phyloP scores from a whole-genome alignment of 1,140 invertebrate species.

The Drosophila orosa region DNA sequence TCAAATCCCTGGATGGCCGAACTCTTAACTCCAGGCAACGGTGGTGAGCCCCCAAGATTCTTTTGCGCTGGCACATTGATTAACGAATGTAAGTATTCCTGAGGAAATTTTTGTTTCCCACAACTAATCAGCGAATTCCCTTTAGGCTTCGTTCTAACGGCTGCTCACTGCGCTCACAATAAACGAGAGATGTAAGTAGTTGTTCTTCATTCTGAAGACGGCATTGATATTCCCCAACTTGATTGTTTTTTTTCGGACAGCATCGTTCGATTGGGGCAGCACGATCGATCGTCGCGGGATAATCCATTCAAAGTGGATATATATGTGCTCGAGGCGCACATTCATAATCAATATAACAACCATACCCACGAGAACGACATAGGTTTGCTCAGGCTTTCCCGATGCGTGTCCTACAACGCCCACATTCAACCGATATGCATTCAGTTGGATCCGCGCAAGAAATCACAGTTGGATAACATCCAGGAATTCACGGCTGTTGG shows the following conservation, averaged over 20 bases:
- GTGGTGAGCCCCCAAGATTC: neutral
- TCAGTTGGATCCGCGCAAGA: neutral
- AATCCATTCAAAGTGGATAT: neutral
- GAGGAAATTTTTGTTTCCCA: neutral
- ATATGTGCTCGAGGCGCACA: neutral
- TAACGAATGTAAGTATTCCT: neutral
- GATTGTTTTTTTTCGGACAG: neutral
- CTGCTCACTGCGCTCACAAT: neutral
- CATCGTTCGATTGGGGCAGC: neutral
- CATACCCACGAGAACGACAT: neutral
- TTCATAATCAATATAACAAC: neutral
- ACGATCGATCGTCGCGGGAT: neutral
- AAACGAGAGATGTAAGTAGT: neutral
- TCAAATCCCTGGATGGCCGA: constrained; percentile 17
- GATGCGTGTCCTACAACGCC: neutral
- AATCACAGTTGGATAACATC: neutral
- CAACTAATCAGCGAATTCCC: neutral
- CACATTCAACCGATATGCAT: constrained; percentile 20
- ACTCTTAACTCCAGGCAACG: neutral
- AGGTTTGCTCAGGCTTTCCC: constrained; percentile 1
- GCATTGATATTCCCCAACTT: neutral
- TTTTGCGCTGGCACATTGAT: constrained; percentile 9
- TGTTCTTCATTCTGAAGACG: too few relatives aligned
- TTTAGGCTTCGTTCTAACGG: constrained; percentile 23
- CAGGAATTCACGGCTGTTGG: neutral